Base-by-base conservation (phyloP, 2,888 invertebrate species). In the Brachypalpus laphriformis region DNA sequence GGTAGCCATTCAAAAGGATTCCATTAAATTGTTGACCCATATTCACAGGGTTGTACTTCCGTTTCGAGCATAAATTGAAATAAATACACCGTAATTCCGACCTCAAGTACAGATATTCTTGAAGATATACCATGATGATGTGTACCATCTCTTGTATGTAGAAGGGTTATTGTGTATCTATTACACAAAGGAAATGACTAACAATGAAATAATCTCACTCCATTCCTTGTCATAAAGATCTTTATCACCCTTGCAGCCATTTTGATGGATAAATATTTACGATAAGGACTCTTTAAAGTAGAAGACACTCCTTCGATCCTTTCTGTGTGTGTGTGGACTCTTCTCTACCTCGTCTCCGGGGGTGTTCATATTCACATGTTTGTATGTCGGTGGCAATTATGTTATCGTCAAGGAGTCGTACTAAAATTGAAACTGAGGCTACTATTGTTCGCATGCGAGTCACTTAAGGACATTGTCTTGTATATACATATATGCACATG, bases 401-500 rank as follows among this genome's bases (percentile, higher is more conserved):
- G 31, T 37, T 61, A 42, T 54, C 82, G 61, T 56, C 31, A 47
- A 68, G 61, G 28, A 72, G 57, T n/a, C 54, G 20, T 59, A 72
- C 71, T 72, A 65, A 82, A 77, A 82, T 77, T 82, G 82, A 77
- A 82, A 77, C 82, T 72, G 51, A 66, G 66, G 78, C 78, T 37
- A 56, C 72, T 68, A 66, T 78, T 83, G 78, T 83, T 78, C 25
- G 72, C 51, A 74, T 78, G 66, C 61, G 72, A 78, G 82, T 74
- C 72, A 83, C 78, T 83, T 83, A 83, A 66, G 78, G 78, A 83
- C 82, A 78, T 78, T 74, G 78, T 78, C 78, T 78, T 72, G 34
- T 54, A 68, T 51, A 57, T 65, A 22, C 8, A 47, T 40, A 59
- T 2, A 47, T n/a, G 34, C 9, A 20, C 31, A 28, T 3, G 31